Evolutionary conservation across 2,797 vertebrate species (phyloP).

Genomic region (Anguilla pacifica): DNA sequence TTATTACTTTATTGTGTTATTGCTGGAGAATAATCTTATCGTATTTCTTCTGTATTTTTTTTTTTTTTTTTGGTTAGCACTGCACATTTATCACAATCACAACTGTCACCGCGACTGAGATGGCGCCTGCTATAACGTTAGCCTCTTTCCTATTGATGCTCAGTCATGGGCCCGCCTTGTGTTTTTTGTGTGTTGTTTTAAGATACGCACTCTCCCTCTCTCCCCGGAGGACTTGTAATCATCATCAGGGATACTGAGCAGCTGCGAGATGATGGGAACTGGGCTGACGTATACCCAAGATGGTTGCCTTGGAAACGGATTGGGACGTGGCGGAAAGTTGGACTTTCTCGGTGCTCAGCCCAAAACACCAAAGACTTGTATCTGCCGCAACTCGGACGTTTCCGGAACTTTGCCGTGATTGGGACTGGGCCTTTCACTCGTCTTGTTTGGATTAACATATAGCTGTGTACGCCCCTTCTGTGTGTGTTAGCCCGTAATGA

Average conservation of each 20-base stretch:
- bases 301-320: not conserved
- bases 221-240: not conserved
- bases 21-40: slow-evolving; percentile 38
- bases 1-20: slow-evolving; percentile 31
- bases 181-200: slow-evolving; percentile 44
- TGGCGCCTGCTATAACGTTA: slow-evolving; percentile 52
- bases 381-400: not conserved
- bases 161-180: slow-evolving; percentile 21
- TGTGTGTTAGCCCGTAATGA: not conserved
- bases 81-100: slow-evolving; percentile 52
- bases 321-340: not conserved
- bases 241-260: not conserved
- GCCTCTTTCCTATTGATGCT: slow-evolving; percentile 32
- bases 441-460: not conserved
- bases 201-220: slow-evolving; percentile 32
- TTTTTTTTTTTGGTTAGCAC: slow-evolving; percentile 37
- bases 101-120: slow-evolving; percentile 60
- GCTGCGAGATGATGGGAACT: not conserved
- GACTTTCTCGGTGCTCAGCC: not conserved
- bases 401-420: too few relatives aligned
- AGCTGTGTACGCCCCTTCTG: too few relatives aligned
- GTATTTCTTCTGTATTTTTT: not conserved
- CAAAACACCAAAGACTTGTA: not conserved
- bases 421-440: not conserved
- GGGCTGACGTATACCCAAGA: not conserved